These are phyloP conservation scores for Tipula unca DNA, from an alignment of 2,888 invertebrate species.

Conservation along the genomic window DNA sequence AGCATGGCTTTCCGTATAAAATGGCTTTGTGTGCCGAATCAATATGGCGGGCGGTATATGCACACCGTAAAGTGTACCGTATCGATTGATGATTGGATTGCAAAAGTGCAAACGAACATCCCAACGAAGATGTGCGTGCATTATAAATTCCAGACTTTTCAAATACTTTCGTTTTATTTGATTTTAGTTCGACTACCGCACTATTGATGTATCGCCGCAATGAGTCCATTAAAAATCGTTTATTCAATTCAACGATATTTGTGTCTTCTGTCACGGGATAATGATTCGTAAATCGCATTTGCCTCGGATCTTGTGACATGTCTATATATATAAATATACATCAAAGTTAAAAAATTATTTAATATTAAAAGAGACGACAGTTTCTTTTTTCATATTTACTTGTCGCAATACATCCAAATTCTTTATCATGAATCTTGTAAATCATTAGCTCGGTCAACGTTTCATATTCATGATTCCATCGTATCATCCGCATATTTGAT, in stretches of 20 bases:
- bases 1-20: neutral
- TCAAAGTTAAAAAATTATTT: no score
- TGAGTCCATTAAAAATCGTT: neutral
- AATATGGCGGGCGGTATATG: neutral
- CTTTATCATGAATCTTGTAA: neutral
- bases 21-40: neutral
- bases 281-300: neutral
- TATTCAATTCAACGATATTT: neutral
- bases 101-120: neutral
- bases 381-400: no score
- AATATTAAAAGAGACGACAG: neutral
- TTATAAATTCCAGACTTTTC: neutral
- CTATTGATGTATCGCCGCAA: neutral
- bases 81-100: neutral
- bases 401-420: neutral
- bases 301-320: neutral
- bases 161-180: neutral
- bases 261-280: neutral
- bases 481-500: neutral
- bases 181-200: neutral
- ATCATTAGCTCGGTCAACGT: neutral
- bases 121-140: neutral
- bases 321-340: neutral
- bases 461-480: neutral
- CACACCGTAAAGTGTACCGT: neutral